These are phyloP conservation scores for Cerceris ruficornis DNA, from an alignment of 2,888 invertebrate genomes.

Conservation along the genomic window DNA sequence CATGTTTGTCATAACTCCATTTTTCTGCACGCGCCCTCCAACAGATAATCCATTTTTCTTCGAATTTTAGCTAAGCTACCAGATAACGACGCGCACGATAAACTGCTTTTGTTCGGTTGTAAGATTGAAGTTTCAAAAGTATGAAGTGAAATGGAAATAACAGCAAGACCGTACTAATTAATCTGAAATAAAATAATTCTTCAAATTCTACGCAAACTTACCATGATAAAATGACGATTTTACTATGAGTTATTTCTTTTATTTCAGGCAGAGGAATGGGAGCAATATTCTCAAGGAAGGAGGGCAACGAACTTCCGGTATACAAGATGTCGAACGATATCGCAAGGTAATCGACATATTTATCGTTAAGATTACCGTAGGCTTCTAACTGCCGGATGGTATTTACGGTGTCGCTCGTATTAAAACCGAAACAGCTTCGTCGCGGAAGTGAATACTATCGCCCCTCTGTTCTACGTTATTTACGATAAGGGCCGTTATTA, in stretches of 20 bases:
- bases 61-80: too few species aligned
- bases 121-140: too few species aligned
- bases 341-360: neutral
- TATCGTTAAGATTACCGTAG: neutral
- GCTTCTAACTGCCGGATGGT: neutral
- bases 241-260: too few species aligned
- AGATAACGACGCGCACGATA: too few species aligned
- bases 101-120: too few species aligned
- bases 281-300: too few species aligned
- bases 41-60: neutral
- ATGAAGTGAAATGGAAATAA: too few species aligned
- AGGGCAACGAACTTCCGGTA: neutral
- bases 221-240: too few species aligned
- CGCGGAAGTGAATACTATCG: constrained; percentile 21
- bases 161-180: too few species aligned
- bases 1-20: neutral
- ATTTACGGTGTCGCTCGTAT: constrained; percentile 20
- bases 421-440: constrained; percentile 34
- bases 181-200: too few species aligned
- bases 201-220: too few species aligned
- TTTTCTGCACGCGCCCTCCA: neutral
- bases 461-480: constrained; percentile 7
- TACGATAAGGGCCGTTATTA: constrained; percentile 41
- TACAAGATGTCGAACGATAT: neutral
- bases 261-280: too few species aligned